These are phyloP conservation scores for Onychorhynchus coronatus DNA, from an alignment of 2,113 vertebrate species.

Conservation along the genomic window DNA sequence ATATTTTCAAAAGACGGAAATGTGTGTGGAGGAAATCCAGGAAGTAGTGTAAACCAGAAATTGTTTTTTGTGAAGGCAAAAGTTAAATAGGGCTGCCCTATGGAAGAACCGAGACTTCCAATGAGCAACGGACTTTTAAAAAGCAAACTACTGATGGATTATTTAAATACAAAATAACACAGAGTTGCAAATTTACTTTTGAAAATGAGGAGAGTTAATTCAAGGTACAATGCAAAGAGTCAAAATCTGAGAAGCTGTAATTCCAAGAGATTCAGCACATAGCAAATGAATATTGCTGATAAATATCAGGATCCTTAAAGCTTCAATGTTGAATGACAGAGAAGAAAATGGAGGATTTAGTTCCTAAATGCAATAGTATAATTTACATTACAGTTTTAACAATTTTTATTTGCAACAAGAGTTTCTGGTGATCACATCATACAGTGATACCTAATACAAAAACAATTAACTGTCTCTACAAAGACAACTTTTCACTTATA, in stretches of 20 bases:
- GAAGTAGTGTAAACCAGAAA: background rate
- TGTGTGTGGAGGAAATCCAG: background rate
- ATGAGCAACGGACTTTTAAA: background rate
- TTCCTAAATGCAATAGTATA: background rate
- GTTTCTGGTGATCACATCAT: background rate
- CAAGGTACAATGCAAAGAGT: background rate
- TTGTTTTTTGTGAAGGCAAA: background rate
- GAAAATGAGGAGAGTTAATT: background rate
- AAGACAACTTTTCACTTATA: background rate
- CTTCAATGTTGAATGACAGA: background rate
- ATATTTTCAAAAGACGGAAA: background rate
- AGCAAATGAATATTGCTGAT: background rate
- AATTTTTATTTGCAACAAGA: background rate
- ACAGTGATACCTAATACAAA: background rate
- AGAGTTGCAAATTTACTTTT: background rate
- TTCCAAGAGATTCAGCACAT: background rate
- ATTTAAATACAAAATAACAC: background rate
- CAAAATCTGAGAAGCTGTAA: background rate
- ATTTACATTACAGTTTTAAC: background rate
- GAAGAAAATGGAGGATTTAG: background rate
- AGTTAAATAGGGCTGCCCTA: background rate
- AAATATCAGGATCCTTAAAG: background rate
- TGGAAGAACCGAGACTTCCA: background rate
- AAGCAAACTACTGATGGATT: background rate
- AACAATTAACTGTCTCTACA: background rate